These are phyloP conservation scores for Oryzias melastigma DNA, from an alignment of 2,113 vertebrate genomes.

Conservation along the genomic window DNA sequence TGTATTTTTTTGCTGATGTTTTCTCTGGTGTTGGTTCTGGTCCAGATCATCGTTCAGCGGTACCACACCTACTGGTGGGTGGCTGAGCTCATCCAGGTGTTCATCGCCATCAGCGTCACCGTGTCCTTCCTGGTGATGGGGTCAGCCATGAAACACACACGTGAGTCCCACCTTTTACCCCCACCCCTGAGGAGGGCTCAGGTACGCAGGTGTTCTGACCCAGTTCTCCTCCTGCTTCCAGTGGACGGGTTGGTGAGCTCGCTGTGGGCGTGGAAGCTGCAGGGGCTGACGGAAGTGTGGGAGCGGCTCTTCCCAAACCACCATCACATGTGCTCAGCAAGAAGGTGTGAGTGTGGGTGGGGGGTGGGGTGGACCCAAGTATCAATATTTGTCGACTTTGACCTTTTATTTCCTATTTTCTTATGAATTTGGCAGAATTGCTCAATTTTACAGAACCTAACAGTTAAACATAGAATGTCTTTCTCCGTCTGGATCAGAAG, in stretches of 20 bases:
- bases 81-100: slow-evolving; percentile 73
- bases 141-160: slow-evolving; percentile 75
- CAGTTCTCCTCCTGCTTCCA: slow-evolving; percentile 33
- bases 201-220: no score
- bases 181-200: no score
- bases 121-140: slow-evolving; percentile 78
- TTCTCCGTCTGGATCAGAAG: no score
- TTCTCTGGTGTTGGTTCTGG: no score
- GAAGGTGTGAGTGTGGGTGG: slow-evolving; percentile 42
- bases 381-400: no score
- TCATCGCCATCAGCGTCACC: slow-evolving; percentile 73
- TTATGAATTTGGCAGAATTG: no score
- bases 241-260: slow-evolving; percentile 70
- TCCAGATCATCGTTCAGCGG: slow-evolving; percentile 69
- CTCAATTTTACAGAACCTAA: no score
- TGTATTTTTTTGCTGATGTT: slow-evolving; percentile 16
- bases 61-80: slow-evolving; percentile 70
- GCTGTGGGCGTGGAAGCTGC: slow-evolving; percentile 38
- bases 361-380: background rate
- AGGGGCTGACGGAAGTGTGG: slow-evolving; percentile 48
- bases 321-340: slow-evolving; percentile 43
- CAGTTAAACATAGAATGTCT: no score
- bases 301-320: slow-evolving; percentile 41
- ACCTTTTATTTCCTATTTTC: no score
- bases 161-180: slow-evolving; percentile 35